Evolutionary conservation across 2,888 invertebrate species (phyloP), one percentile per base, ranked within the genome.

Genomic region (Lithophane semibrunnea): DNA sequence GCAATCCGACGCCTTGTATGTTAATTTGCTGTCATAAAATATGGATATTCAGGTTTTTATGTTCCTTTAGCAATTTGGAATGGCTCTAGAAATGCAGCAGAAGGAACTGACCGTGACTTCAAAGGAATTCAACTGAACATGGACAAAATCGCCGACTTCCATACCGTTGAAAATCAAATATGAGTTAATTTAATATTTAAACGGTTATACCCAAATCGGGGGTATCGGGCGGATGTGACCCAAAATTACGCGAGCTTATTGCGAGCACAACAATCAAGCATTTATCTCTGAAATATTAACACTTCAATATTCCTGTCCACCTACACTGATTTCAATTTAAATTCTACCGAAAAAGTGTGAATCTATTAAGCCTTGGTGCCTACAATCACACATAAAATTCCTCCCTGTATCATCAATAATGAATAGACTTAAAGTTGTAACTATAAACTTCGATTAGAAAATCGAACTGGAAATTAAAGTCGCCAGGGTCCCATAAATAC

Each of bases 21-120:
- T 93, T 94, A 96, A 96, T 95, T 94, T 92, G 88, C 86, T 90
- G 90, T 90, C 92, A 91, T 95, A 94, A 94, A 94, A 91, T 89
- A 91, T 91, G 91, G 90, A 89, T 91, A 92, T 92, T 93, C 90
- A 86, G 88, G 82, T 89, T 90, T 92, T 93, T 93, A 94, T 92
- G 90, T 87, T 89, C 91, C 85, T 90, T 86, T 87, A 88, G 90
- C 91, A 86, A 85, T 87, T 89, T 82, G 66, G 77, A 83, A 79
- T 69, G 82, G 78, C 81, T 85, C 79, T 89, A 88, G 91, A 92
- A 92, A 92, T 88, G 88, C 83, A 82, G 79, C 9, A 84, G 88
- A 88, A 90, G 91, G 84, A 89, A 86, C 49, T 67, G 79, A n/a
- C 67, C 68, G 63, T 78, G 75, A 75, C 72, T 75, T 79, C n/a